Base-by-base conservation (phyloP, 2,797 vertebrate species). In the Tangara arthus region DNA sequence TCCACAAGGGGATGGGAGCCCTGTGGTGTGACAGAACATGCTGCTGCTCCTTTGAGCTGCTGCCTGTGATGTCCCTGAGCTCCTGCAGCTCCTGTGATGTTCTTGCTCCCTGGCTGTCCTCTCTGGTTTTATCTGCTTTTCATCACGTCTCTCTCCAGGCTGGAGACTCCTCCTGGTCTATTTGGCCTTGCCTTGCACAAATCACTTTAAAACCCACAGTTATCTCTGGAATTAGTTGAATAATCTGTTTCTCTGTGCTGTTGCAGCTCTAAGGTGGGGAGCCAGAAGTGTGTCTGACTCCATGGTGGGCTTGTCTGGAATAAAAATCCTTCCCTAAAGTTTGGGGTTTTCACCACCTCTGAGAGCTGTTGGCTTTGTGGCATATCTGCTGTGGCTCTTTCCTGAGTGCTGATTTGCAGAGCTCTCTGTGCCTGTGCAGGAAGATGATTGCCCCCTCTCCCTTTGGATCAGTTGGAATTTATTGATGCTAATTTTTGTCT, bases 391-490 rank as follows among this genome's bases (percentile, higher is more conserved):
- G 55, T 42, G 46, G 20, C 80, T 87, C 75, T 85, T 60, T 39
- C 7, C 76, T 61, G 60, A 64, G 60, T 1, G 22, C 41, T 60
- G 2, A 1, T 87, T 59, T 75, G 26, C 68, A 82, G 52, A 30
- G 2, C 39, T 68, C n/a, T 32, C 12, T 1, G 2, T 76, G 85
- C 42, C 66, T 61, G 35, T 49, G 78, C 71, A 64, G 81, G 75
- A 42, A 12, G 52, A 8, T 19, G 37, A 39, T 70, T 27, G 1
- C 3, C 6, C 5, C 4, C 4, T 20, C 3, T 60, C 15, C 39
- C 23, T 72, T 44, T 22, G 69, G 64, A 64, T 89, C 57, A 50
- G 32, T 2, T 95, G 94, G 35, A 42, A 89, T 95, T 96, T 95
- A 32, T 11, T 2, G 68, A 92, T 92, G 93, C 28, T 91, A 71